Evolutionary conservation across 2,113 vertebrate genomes (phyloP).

Genomic region (Cyprinodon brontotheroides): DNA sequence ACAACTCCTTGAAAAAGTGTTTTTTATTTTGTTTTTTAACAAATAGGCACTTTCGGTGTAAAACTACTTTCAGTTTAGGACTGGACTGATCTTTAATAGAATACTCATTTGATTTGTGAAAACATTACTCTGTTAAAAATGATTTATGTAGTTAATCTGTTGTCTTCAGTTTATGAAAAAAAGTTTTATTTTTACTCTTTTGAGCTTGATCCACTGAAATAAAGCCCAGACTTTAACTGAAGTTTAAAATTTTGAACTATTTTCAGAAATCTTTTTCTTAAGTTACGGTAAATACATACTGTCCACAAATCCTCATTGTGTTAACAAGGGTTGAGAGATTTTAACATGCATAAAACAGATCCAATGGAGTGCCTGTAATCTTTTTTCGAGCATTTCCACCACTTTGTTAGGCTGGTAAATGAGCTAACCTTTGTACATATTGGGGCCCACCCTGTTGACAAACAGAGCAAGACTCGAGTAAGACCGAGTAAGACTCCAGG

Average conservation of each 20-base stretch:
- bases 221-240: background rate
- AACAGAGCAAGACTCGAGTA: constrained; percentile 51
- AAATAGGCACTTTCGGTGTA: no score
- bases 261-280: no score
- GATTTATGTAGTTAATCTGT: no score
- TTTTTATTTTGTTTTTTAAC: no score
- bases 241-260: background rate
- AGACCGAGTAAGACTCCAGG: constrained; percentile 1
- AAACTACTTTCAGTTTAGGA: no score
- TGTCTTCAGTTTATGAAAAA: background rate
- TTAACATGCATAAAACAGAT: background rate
- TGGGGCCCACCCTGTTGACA: constrained; percentile 49
- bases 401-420: constrained; percentile 8
- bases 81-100: no score
- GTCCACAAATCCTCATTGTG: background rate
- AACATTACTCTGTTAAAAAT: no score
- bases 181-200: background rate
- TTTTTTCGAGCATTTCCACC: constrained; percentile 1
- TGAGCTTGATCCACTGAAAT: background rate
- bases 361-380: background rate
- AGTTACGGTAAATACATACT: background rate
- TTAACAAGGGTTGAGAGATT: background rate
- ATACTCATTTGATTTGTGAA: no score
- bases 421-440: constrained; percentile 28
- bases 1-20: no score